Conservation (phyloP, 1,140 invertebrate genomes). For the Drosophila gunungcola region DNA sequence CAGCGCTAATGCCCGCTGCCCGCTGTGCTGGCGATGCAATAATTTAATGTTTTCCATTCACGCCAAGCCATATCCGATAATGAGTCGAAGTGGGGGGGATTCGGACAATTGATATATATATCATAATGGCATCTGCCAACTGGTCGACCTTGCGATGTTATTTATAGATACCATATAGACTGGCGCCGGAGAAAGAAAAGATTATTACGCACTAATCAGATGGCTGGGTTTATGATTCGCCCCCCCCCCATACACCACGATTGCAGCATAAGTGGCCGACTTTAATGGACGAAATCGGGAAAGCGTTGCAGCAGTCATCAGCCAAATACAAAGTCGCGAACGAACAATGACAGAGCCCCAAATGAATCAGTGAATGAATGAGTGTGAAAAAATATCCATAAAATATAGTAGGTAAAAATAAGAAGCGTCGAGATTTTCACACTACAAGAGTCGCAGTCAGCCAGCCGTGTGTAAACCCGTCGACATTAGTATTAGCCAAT, state of each 20-base stretch:
- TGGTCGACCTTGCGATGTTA: conserved; percentile 58
- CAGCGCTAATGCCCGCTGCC: conserved; percentile 35
- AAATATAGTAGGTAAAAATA: conserved; percentile 24
- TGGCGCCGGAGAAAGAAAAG: conserved; percentile 40
- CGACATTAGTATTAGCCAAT: conserved; percentile 67
- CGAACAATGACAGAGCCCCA: conserved; percentile 44
- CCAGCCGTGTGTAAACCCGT: conserved; percentile 71
- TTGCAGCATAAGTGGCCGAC: conserved; percentile 54
- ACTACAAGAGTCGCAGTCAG: conserved; percentile 58
- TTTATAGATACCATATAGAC: conserved; percentile 46
- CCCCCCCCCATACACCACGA: neutral
- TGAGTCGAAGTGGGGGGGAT: conserved; percentile 19
- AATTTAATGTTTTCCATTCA: conserved; percentile 64
- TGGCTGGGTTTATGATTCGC: conserved; percentile 26
- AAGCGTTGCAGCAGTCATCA: conserved; percentile 68
- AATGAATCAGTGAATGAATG: conserved; percentile 26
- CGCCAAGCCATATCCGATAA: conserved; percentile 55
- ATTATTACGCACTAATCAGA: conserved; percentile 49
- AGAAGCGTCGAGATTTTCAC: conserved; percentile 69
- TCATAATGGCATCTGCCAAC: conserved; percentile 6
- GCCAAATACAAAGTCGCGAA: conserved; percentile 39
- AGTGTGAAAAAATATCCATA: conserved; percentile 66
- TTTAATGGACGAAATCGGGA: conserved; percentile 71
- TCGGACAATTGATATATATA: conserved; percentile 56
- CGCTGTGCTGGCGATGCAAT: conserved; percentile 17